Evolutionary conservation across 2,113 vertebrate genomes (phyloP).

Genomic region (Cisticola juncidis): DNA sequence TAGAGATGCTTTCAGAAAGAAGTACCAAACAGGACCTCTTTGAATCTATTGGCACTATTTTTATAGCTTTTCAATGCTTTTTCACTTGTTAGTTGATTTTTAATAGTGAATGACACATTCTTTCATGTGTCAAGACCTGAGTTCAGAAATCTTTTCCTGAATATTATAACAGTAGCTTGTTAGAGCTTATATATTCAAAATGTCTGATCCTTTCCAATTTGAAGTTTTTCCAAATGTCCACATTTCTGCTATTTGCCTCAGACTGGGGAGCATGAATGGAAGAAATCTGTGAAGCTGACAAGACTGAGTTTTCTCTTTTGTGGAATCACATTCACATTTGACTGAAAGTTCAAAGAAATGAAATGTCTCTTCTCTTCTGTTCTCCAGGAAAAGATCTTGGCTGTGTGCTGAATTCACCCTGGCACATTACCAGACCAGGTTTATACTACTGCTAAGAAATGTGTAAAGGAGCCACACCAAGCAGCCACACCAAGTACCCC

Average conservation of each 20-base stretch:
- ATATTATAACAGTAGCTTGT: background rate
- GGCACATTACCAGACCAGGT: background rate
- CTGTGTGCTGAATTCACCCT: background rate
- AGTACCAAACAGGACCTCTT: background rate
- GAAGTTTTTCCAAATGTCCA: background rate
- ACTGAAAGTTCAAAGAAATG: background rate
- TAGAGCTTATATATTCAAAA: background rate
- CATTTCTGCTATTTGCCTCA: background rate
- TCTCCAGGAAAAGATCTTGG: background rate
- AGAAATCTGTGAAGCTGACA: background rate
- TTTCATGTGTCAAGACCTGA: background rate
- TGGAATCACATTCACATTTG: background rate
- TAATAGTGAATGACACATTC: background rate
- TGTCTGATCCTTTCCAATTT: background rate
- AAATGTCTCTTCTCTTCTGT: background rate
- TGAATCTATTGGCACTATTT: background rate
- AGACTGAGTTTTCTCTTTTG: background rate
- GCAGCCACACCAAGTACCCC: background rate
- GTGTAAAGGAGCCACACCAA: background rate
- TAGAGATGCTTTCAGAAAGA: background rate
- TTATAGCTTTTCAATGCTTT: background rate
- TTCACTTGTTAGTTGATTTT: background rate
- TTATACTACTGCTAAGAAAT: background rate
- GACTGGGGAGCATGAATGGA: background rate
- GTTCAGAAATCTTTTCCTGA: background rate